Base-by-base conservation (phyloP, 2,888 invertebrate species). In the Limulus polyphemus region DNA sequence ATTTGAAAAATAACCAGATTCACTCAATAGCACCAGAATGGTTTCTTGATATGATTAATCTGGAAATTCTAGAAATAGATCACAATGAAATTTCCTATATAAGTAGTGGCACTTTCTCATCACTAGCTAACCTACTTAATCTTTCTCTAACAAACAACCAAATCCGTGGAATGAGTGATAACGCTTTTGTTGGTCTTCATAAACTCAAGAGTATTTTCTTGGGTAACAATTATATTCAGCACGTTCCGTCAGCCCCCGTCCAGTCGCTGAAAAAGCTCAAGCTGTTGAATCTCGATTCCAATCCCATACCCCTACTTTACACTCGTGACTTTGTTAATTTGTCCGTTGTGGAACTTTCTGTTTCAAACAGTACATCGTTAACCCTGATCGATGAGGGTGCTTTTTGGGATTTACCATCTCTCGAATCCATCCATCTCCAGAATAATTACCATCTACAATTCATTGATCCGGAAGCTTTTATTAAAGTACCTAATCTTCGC, bases 401-500 rank as follows among this genome's bases (percentile, higher is more conserved):
- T 5, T 78, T 79, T 66, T 69, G 71, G 64, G 74, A 76, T 65
- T 68, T 79, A 57, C 72, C 73, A 7, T 67, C 72, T 47, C 70
- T 79, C 32, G 58, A 68, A 9, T 72, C 70, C 32, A 64, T 79
- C 52, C 71, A 74, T 58, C 67, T 78, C 55, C 74, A 76, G 66
- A 74, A 76, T 67, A 78, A 78, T 70, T 72, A 71, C 3, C 69
- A 71, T 52, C 71, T 79, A 17, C 70, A 72, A 46, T 78, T 73
- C 66, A 69, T 79, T 14, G 76, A 78, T 67, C 73, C 75, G 9
- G 65, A 73, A 17, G 75, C 78, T 10, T 77, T 79, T 68, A 65
- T 71, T 56, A 72, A 74, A 60, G 71, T 75, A 48, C 74, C 76
- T 7, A 69, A 69, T 50, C 71, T 79, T 46, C 62, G 66, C 49